Base-by-base conservation (phyloP, 2,797 vertebrate species). In the Lithobates pipiens region DNA sequence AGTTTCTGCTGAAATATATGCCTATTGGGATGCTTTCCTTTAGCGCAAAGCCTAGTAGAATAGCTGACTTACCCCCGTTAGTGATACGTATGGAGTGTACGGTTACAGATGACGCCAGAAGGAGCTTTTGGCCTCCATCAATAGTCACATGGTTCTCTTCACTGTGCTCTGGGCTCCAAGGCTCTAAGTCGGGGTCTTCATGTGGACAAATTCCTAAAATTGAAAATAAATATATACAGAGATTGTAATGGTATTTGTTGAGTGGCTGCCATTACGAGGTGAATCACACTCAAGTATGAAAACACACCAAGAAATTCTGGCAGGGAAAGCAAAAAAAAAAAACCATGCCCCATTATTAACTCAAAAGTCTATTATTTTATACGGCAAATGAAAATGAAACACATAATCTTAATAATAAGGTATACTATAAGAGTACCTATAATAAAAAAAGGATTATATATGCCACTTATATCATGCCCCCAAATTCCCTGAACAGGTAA, bases 71-170 rank as follows among this genome's bases (percentile, higher is more conserved):
- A 98, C 98, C 98, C 93, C 97, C 96, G 0, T 93, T 90, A 3
- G 93, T 92, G 90, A 99, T 96, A 89, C 93, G 93, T 76, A 99
- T 95, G 2, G 98, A 99, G 90, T 98, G 95, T 50, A 99, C 95
- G 0, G 97, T 99, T 0, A 96, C 96, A 0, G 97, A 98, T 1
- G 96, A 93, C 0, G 93, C 93, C 27, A 99, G 96, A 36, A 99
- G 93, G 25, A 99, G 92, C 73, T 93, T 95, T 83, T 89, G 93
- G 87, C 95, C 96, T 0, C 82, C 90, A 21, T 93, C 89, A 13
- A 99, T 97, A 36, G 93, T 93, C 11, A 97, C 91, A 0, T 0
- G 93, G 77, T 96, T 95, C 44, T 94, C 90, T 83, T 93, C 79
- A 0, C 92, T 92, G 46, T 98, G 96, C 32, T 97, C 97, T 0